Conservation (phyloP, 2,797 vertebrate genomes). For the Trachops cirrhosus region DNA sequence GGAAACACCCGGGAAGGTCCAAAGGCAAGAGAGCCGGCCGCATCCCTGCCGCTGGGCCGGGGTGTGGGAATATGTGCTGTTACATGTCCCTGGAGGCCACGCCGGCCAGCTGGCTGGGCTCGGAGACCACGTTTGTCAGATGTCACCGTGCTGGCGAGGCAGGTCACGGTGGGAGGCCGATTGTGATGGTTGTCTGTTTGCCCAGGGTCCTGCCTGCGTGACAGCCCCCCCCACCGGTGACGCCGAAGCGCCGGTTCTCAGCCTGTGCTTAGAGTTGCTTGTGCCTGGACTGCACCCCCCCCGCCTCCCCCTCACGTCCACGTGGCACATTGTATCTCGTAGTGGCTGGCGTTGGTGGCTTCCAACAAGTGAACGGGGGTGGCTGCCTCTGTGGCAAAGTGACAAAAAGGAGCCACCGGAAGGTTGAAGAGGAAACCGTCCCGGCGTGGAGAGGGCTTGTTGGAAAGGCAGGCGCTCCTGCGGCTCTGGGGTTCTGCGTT, state of each 20-base stretch:
- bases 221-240: neutral
- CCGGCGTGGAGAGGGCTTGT: neutral
- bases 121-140: neutral
- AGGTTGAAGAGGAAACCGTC: neutral
- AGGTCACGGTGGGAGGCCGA: neutral
- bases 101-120: neutral
- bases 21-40: neutral
- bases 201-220: neutral
- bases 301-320: too few species aligned
- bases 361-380: neutral
- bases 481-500: constrained; percentile 39
- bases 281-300: too few species aligned
- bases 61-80: neutral
- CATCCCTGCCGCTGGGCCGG: neutral
- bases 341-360: neutral
- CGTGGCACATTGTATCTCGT: neutral
- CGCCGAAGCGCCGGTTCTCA: fast-evolving
- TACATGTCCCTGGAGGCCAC: neutral
- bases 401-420: neutral
- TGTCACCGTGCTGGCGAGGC: neutral
- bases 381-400: neutral
- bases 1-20: neutral
- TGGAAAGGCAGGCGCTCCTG: neutral
- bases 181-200: neutral
- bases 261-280: neutral